Evolutionary conservation across 2,113 vertebrate genomes (phyloP).

Genomic region (Vulpes ferrilata): DNA sequence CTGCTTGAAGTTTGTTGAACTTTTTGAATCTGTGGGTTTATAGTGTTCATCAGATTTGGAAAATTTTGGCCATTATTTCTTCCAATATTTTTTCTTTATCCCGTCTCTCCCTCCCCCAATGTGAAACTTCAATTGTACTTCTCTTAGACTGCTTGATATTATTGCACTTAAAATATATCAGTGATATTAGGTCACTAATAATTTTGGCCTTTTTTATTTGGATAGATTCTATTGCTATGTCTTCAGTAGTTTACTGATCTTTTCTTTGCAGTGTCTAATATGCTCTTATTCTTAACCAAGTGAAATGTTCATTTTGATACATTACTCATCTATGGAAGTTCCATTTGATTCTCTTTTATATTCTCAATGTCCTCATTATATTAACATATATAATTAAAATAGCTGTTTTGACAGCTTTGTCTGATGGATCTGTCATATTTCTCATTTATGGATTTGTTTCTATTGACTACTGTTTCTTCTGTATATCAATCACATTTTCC

Average conservation of each 20-base stretch:
- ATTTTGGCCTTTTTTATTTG: not conserved
- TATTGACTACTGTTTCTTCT: not conserved
- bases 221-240: not conserved
- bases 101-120: rapidly evolving
- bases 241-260: not conserved
- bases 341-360: not conserved
- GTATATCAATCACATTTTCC: not conserved
- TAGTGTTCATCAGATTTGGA: not conserved
- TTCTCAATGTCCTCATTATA: not conserved
- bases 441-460: not conserved
- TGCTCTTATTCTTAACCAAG: not conserved
- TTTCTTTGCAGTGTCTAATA: not conserved
- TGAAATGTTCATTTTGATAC: not conserved
- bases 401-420: not conserved
- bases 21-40: conserved; percentile 20
- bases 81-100: not conserved
- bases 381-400: not conserved
- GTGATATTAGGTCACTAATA: not conserved
- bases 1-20: not conserved
- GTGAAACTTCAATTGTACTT: not conserved
- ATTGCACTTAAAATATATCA: not conserved
- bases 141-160: not conserved
- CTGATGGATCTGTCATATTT: not conserved
- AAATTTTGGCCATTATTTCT: not conserved
- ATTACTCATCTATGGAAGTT: not conserved